Base-by-base conservation (phyloP, 2,888 invertebrate species). In the Cactoblastis cactorum region DNA sequence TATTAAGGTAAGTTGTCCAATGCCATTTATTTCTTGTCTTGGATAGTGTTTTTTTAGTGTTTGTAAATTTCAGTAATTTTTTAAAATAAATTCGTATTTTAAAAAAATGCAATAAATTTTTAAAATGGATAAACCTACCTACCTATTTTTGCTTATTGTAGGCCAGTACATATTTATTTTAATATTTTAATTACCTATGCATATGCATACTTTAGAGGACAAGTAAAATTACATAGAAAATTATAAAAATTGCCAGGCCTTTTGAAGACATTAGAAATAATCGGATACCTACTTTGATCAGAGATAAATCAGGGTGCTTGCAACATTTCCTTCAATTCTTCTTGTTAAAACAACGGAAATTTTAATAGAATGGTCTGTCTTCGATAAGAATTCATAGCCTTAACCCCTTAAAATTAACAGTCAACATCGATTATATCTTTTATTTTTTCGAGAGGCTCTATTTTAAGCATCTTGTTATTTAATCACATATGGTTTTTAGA, bases 1-100 rank as follows among this genome's bases (percentile, higher is more conserved):
- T 81, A 97, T 97, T 77, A 95, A 96, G 95, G 97, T 96, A 92
- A 90, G 68, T 53, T 53, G 18, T n/a, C n/a, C n/a, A n/a, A n/a
- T n/a, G n/a, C n/a, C n/a, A n/a, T n/a, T n/a, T n/a, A n/a, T n/a
- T n/a, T n/a, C n/a, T n/a, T n/a, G n/a, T n/a, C n/a, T n/a, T n/a
- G n/a, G n/a, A n/a, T n/a, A n/a, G n/a, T n/a, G n/a, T n/a, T n/a
- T n/a, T n/a, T n/a, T n/a, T n/a, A n/a, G n/a, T n/a, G n/a, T n/a
- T n/a, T n/a, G n/a, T n/a, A n/a, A n/a, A n/a, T n/a, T n/a, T n/a
- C n/a, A n/a, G n/a, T n/a, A n/a, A n/a, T n/a, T n/a, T n/a, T n/a
- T n/a, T n/a, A n/a, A n/a, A n/a, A n/a, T n/a, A n/a, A n/a, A n/a
- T n/a, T n/a, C n/a, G n/a, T n/a, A n/a, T n/a, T n/a, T n/a, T n/a